Base-by-base conservation (phyloP, 1,140 invertebrate species). In the Drosophila murphyi region DNA sequence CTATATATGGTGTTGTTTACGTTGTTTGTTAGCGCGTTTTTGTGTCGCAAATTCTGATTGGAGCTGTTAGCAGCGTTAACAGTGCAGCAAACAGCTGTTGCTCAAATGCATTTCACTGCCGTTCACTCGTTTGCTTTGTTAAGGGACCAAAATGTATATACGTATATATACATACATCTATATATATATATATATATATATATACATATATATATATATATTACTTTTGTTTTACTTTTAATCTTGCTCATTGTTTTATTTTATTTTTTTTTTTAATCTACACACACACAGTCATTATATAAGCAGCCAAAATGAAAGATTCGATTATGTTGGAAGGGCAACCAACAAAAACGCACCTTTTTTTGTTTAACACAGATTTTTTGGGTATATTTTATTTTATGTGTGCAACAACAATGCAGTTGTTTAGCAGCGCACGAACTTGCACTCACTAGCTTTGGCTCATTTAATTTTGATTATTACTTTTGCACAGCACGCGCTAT, bases 321-420 rank as follows among this genome's bases (percentile, higher is more conserved):
- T 71, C 50, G 79, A 63, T 63, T 76, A 51, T 75, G 67, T 63
- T 51, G 55, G 34, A n/a, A 41, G 39, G 34, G 32, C 55, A 48
- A 52, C 50, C 55, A 48, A 52, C 50, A 7, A 54, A 32, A 76
- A 88, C 72, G 72, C 82, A 86, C 82, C 83, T 86, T 86, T 39
- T 65, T 81, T 86, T 86, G 76, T 69, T 74, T 86, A 88, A 78
- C 82, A 87, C 83, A 82, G 82, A 82, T 79, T 79, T 63, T 65
- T 70, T 74, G 57, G 51, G 72, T 61, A 67, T 64, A 47, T 20
- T 55, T 43, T 41, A 54, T 71, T 56, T 55, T 20, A 20, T 61
- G 59, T 41, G 51, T 45, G 56, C 34, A 54, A 61, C 34, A 76
- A 70, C 50, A 70, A 60, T 29, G 45, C n/a, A 50, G 50, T 41